phyloP scores from a whole-genome alignment of 2,888 invertebrate species.

The Ptychoptera albimana region DNA sequence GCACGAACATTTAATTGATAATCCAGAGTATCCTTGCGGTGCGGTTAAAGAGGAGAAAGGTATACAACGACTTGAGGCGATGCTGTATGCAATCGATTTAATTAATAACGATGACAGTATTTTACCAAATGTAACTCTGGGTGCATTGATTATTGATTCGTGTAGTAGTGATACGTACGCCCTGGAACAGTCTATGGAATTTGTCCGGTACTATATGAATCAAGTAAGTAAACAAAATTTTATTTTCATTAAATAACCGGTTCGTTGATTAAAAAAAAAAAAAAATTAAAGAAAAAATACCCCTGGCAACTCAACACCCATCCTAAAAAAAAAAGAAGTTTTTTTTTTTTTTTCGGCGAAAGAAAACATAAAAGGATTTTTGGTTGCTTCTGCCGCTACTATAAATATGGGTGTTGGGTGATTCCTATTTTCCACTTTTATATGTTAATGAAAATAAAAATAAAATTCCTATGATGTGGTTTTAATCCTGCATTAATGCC shows the following conservation, averaged over 20 bases:
- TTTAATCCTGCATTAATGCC: too few species aligned
- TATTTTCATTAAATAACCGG: background rate
- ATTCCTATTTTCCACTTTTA: too few species aligned
- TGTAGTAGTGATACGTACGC: conserved; percentile 51
- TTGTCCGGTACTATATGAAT: conserved; percentile 42
- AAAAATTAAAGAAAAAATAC: too few species aligned
- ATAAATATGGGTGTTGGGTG: too few species aligned
- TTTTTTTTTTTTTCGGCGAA: too few species aligned
- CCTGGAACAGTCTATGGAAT: conserved; percentile 49
- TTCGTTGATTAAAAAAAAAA: too few species aligned
- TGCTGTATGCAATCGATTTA: conserved; percentile 47
- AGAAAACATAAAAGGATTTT: too few species aligned
- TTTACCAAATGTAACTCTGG: conserved; percentile 44
- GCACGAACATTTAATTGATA: conserved; percentile 38
- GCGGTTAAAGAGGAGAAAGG: conserved; percentile 49
- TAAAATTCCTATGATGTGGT: too few species aligned
- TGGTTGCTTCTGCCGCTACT: too few species aligned
- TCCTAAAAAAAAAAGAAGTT: too few species aligned
- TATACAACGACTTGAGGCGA: conserved; percentile 50
- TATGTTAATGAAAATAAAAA: too few species aligned
- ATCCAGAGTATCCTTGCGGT: conserved; percentile 32
- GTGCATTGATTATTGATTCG: conserved; percentile 42
- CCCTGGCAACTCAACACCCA: too few species aligned
- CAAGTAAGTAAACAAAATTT: conserved; percentile 23
- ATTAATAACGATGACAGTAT: conserved; percentile 41